These are phyloP conservation scores for Lichenostomus cassidix DNA, from an alignment of 2,113 vertebrate genomes.

Conservation along the genomic window DNA sequence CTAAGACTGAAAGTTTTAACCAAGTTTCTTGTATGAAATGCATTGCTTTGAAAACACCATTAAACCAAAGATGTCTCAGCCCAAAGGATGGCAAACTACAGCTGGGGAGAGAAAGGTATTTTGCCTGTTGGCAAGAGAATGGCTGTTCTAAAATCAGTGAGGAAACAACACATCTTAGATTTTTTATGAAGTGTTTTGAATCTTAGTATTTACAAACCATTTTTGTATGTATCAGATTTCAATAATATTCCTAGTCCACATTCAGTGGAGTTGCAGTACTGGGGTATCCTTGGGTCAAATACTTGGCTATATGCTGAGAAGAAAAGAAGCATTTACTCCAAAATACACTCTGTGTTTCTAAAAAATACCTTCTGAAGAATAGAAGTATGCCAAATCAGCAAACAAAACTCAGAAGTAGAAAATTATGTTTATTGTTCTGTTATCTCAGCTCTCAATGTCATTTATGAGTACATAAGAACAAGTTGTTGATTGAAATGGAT, in stretches of 20 bases:
- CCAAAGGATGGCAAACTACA: background rate
- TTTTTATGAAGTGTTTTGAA: background rate
- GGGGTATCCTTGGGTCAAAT: background rate
- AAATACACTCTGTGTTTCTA: background rate
- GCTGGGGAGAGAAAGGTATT: background rate
- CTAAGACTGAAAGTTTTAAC: background rate
- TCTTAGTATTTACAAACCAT: background rate
- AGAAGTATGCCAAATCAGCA: background rate
- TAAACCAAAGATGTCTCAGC: background rate
- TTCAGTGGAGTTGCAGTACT: background rate
- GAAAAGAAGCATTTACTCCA: background rate
- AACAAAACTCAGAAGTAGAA: background rate
- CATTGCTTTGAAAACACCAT: background rate
- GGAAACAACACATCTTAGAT: background rate
- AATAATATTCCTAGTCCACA: background rate
- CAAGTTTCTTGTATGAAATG: background rate
- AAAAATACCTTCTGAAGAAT: background rate
- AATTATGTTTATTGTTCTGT: background rate
- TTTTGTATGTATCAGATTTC: background rate
- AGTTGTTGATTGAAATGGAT: background rate
- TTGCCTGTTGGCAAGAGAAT: background rate
- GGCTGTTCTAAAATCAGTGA: background rate
- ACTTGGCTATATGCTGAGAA: background rate
- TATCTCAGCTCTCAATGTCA: background rate
- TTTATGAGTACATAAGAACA: background rate